Evolutionary conservation across 1,140 invertebrate species (phyloP).

Genomic region (Mya arenaria): DNA sequence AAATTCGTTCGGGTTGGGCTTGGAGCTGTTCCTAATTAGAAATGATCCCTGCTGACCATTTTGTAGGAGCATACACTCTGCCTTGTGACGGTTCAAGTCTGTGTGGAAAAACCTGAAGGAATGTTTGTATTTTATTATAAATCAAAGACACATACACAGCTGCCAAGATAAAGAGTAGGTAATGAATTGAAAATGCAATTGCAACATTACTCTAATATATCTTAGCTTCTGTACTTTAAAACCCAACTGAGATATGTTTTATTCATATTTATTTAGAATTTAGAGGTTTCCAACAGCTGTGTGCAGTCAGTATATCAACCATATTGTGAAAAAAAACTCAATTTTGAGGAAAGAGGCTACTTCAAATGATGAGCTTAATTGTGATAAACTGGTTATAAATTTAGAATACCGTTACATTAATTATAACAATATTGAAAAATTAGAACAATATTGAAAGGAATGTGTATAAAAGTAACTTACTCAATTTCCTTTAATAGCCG

Average conservation of each 20-base stretch:
- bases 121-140: too few species aligned
- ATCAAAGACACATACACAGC: neutral
- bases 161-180: neutral
- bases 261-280: neutral
- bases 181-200: neutral
- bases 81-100: conserved; percentile 69
- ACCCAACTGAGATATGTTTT: neutral
- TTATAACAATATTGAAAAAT: neutral
- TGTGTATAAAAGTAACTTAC: neutral
- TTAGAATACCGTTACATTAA: neutral
- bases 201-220: neutral
- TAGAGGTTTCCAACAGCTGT: neutral
- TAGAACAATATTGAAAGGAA: neutral
- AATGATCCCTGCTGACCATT: conserved; percentile 77
- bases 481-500: neutral
- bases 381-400: neutral
- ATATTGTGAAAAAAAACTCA: neutral
- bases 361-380: neutral
- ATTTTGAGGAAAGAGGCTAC: neutral
- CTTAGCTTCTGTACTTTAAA: neutral
- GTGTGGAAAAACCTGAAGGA: conserved; percentile 68
- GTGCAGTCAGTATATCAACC: neutral
- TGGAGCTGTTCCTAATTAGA: conserved; percentile 73
- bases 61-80: conserved; percentile 74
- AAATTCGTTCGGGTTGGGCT: conserved; percentile 62